These are phyloP conservation scores for Zele albiditarsus DNA, from an alignment of 2,888 invertebrate species.

Conservation along the genomic window DNA sequence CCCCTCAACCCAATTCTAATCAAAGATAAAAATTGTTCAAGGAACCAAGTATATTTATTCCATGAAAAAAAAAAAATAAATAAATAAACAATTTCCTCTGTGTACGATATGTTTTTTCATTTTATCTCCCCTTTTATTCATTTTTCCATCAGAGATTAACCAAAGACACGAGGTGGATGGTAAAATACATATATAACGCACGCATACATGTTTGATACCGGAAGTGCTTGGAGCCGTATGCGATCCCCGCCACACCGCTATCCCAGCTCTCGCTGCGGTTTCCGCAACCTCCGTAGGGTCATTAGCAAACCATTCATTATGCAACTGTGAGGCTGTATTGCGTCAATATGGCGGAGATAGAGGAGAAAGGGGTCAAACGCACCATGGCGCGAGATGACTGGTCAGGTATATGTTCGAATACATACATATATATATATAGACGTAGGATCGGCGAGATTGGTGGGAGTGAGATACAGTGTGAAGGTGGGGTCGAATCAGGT, in stretches of 20 bases:
- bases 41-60: too few relatives aligned
- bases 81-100: not conserved
- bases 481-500: constrained; percentile 41
- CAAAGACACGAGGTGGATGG: constrained; percentile 25
- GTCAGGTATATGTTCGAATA: not conserved
- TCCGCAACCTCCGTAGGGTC: constrained; percentile 69
- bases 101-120: not conserved
- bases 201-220: constrained; percentile 66
- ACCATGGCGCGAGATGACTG: not conserved
- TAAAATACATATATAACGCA: constrained; percentile 43
- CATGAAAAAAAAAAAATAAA: too few relatives aligned
- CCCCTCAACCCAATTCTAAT: too few relatives aligned
- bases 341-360: constrained; percentile 61
- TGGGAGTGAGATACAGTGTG: constrained; percentile 40
- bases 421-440: not conserved
- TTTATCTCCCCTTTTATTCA: not conserved
- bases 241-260: constrained; percentile 46
- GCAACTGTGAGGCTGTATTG: constrained; percentile 68
- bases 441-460: not conserved
- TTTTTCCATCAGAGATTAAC: constrained; percentile 34
- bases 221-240: constrained; percentile 59
- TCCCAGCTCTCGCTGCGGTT: constrained; percentile 61
- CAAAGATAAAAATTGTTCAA: too few relatives aligned
- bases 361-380: constrained; percentile 8
- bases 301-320: constrained; percentile 70